A percentile compares a stretch with the other conserved stretches of the same genome.
phyloP scores from a whole-genome alignment of 2,888 invertebrate genomes.

The Drosophila paramelanica region DNA sequence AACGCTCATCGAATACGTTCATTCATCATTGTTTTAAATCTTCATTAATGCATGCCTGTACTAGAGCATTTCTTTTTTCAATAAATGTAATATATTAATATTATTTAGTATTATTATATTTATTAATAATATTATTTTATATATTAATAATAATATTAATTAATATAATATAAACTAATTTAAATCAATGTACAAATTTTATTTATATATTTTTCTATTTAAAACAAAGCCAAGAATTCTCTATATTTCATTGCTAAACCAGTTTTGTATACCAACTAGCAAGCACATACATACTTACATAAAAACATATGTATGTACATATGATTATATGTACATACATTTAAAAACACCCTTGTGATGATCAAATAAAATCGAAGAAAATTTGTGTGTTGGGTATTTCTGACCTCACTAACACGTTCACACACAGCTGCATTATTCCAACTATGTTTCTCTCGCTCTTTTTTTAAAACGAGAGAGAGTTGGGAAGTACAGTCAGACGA shows the following conservation, averaged over 20 bases:
- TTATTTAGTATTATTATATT: too few relatives aligned
- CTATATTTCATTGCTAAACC: neutral
- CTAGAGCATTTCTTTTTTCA: neutral
- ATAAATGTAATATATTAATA: too few relatives aligned
- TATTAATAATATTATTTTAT: too few relatives aligned
- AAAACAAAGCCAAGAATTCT: neutral
- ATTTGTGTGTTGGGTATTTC: slow-evolving; percentile 64
- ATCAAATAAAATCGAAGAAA: slow-evolving; percentile 54
- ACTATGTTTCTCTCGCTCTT: slow-evolving; percentile 60
- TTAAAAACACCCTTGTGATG: slow-evolving; percentile 47
- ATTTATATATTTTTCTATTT: neutral
- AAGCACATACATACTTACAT: neutral
- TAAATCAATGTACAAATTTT: neutral
- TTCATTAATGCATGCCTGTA: neutral
- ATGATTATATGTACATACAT: slow-evolving; percentile 4
- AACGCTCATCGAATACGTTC: slow-evolving; percentile 1
- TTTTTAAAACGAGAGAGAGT: slow-evolving; percentile 60
- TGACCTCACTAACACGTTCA: slow-evolving; percentile 70
- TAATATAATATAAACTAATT: too few relatives aligned
- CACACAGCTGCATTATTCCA: slow-evolving; percentile 67
- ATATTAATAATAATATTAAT: neutral
- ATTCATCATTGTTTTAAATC: neutral
- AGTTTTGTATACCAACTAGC: neutral
- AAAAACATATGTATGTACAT: neutral
- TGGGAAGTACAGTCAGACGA: slow-evolving; percentile 75